These are phyloP conservation scores for Ptychadena robeensis DNA, from an alignment of 2,797 vertebrate species.

Conservation along the genomic window DNA sequence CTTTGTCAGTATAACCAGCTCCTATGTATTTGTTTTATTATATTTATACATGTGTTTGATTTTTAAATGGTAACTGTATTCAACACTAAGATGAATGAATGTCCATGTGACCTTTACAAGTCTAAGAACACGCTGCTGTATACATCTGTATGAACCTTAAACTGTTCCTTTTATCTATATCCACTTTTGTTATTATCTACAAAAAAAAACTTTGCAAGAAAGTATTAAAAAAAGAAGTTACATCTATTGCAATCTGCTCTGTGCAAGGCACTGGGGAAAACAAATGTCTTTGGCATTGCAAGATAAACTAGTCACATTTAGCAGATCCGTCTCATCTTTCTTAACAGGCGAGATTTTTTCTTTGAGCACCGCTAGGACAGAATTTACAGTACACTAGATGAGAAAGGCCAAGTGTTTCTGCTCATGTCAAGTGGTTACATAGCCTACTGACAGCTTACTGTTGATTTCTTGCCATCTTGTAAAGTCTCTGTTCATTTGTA, in stretches of 20 bases:
- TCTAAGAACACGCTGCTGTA: neutral
- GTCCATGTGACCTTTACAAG: neutral
- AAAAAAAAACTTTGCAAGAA: constrained; percentile 8
- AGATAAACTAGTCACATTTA: constrained; percentile 44
- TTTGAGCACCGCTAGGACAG: constrained; percentile 41
- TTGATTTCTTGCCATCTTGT: constrained; percentile 64
- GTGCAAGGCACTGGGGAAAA: neutral
- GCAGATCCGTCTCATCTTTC: constrained; percentile 45
- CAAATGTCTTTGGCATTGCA: constrained; percentile 19
- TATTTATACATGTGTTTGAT: neutral
- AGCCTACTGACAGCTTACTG: constrained; percentile 59
- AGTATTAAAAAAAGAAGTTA: constrained; percentile 4
- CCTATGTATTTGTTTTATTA: neutral
- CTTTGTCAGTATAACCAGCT: neutral
- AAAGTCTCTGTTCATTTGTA: constrained; percentile 66
- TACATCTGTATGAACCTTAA: neutral
- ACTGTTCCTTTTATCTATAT: neutral
- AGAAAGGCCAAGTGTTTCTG: constrained; percentile 55
- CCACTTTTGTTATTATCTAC: neutral
- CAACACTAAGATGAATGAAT: neutral
- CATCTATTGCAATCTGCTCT: constrained; percentile 12
- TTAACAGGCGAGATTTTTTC: constrained; percentile 31
- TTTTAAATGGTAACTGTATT: neutral
- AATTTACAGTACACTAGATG: constrained; percentile 56
- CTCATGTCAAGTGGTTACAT: constrained; percentile 59